These are phyloP conservation scores for Plotosus lineatus DNA, from an alignment of 2,113 vertebrate species.

Conservation along the genomic window DNA sequence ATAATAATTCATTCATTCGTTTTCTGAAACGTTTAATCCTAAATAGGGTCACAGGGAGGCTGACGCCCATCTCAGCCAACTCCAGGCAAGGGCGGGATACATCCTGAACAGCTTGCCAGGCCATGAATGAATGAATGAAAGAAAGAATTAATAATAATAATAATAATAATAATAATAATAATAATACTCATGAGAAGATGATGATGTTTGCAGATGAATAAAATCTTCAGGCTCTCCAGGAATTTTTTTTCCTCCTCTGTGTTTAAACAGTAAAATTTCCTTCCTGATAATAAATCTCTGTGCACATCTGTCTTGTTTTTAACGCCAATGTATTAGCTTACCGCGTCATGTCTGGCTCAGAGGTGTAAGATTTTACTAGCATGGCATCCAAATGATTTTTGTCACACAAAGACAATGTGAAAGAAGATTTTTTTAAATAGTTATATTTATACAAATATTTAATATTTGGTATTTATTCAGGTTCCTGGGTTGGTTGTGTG, in stretches of 20 bases:
- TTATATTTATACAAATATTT: neutral
- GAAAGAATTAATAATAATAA: too few species aligned
- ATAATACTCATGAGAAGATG: too few species aligned
- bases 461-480: neutral
- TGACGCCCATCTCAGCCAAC: too few species aligned
- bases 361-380: conserved; percentile 36
- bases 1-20: too few species aligned
- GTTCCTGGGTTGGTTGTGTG: neutral
- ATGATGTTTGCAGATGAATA: neutral
- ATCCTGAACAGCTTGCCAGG: too few species aligned
- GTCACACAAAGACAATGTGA: neutral
- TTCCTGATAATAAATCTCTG: conserved; percentile 40
- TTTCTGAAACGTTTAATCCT: too few species aligned
- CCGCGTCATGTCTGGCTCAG: conserved; percentile 34
- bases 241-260: neutral
- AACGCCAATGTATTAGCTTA: conserved; percentile 45
- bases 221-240: neutral
- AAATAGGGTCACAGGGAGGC: too few species aligned
- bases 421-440: neutral
- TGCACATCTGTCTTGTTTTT: conserved; percentile 52
- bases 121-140: too few species aligned
- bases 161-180: too few species aligned
- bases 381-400: conserved; percentile 21
- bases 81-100: too few species aligned
- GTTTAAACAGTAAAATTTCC: neutral